Conservation (phyloP, 2,888 invertebrate genomes). For the Resseliella maxima region DNA sequence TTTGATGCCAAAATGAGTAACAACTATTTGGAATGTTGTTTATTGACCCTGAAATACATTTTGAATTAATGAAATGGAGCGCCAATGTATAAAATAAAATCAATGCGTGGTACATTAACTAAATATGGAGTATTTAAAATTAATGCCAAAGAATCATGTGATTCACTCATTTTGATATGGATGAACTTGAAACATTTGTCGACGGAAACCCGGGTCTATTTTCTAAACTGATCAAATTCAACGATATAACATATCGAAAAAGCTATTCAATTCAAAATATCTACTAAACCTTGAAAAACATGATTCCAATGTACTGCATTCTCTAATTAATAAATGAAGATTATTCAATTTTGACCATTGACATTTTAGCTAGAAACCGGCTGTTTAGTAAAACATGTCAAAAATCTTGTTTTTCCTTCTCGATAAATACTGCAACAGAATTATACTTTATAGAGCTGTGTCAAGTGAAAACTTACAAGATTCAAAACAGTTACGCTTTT, state of each 20-base stretch:
- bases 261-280: neutral
- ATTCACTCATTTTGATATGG: neutral
- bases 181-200: conserved; percentile 53
- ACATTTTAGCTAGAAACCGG: neutral
- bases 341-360: conserved; percentile 49
- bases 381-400: neutral
- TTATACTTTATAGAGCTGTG: too few relatives aligned
- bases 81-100: neutral
- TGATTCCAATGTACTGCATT: neutral
- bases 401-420: neutral
- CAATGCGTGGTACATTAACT: conserved; percentile 22
- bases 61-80: neutral
- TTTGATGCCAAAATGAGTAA: neutral
- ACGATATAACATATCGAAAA: neutral
- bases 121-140: neutral
- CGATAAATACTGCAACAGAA: neutral
- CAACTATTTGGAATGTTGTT: neutral
- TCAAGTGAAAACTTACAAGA: too few relatives aligned
- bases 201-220: conserved; percentile 13
- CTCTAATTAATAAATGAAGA: neutral
- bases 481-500: too few relatives aligned
- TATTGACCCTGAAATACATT: conserved; percentile 46
- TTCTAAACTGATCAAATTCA: neutral
- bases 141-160: conserved; percentile 20
- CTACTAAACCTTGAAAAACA: neutral